Conservation (phyloP, 1,140 invertebrate genomes). For the Lethocerus indicus region DNA sequence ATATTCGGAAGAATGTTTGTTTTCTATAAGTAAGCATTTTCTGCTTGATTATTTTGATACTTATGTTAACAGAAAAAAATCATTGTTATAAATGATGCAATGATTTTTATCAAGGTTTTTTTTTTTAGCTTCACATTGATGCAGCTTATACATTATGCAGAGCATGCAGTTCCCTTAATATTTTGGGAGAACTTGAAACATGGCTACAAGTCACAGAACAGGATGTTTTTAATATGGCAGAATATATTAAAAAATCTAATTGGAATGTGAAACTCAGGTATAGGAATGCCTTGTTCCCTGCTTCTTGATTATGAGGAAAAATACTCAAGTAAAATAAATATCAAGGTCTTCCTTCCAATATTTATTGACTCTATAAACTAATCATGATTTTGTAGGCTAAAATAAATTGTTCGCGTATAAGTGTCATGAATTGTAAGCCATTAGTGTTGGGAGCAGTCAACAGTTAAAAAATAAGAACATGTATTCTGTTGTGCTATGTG, state of each 20-base stretch:
- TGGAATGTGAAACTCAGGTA: slow-evolving; percentile 10
- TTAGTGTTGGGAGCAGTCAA: too few species aligned
- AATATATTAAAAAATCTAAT: slow-evolving; percentile 11
- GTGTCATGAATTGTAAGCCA: too few species aligned
- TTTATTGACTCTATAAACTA: too few species aligned
- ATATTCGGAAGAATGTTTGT: neutral
- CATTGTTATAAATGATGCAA: neutral
- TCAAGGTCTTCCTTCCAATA: too few species aligned
- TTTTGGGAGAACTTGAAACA: slow-evolving; percentile 9
- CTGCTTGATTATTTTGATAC: neutral
- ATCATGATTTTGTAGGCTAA: too few species aligned
- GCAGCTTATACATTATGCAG: slow-evolving; percentile 10
- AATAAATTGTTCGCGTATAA: too few species aligned
- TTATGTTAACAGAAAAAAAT: neutral
- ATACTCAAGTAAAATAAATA: too few species aligned
- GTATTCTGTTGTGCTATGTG: too few species aligned
- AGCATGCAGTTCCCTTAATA: slow-evolving; percentile 3
- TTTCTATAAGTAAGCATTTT: neutral
- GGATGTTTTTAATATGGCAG: slow-evolving; percentile 3
- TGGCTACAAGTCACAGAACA: slow-evolving; percentile 8
- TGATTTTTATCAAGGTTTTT: neutral
- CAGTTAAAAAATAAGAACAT: too few species aligned
- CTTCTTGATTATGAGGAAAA: too few species aligned
- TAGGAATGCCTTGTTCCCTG: slow-evolving; percentile 2
- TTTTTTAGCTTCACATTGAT: slow-evolving; percentile 8